Conservation (phyloP, 2,888 invertebrate genomes). For the Andrena haemorrhoa region DNA sequence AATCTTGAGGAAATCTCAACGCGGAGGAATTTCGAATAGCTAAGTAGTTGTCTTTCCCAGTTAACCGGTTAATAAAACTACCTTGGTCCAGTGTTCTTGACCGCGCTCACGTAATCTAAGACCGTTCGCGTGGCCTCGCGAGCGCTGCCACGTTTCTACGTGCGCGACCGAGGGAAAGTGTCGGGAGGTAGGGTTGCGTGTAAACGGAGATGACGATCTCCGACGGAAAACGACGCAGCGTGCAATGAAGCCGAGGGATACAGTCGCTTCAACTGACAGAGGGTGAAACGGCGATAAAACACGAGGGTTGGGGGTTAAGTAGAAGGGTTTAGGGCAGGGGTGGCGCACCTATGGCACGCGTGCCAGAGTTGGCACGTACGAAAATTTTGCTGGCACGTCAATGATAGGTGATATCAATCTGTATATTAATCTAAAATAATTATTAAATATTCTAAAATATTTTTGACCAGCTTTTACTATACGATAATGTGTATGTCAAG, state of each 20-base stretch:
- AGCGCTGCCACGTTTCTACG: background rate
- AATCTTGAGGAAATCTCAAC: background rate
- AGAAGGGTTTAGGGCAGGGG: background rate
- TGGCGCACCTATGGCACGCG: too few relatives aligned
- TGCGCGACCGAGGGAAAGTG: slow-evolving; percentile 44
- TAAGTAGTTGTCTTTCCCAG: background rate
- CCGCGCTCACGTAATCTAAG: slow-evolving; percentile 28
- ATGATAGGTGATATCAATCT: too few relatives aligned
- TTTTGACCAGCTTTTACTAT: too few relatives aligned
- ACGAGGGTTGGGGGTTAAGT: background rate
- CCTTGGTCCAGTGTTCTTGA: slow-evolving; percentile 47
- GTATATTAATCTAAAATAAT: too few relatives aligned
- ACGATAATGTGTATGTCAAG: too few relatives aligned
- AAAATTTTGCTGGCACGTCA: too few relatives aligned
- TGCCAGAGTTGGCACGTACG: too few relatives aligned
- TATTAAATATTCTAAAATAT: too few relatives aligned
- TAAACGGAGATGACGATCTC: slow-evolving; percentile 38
- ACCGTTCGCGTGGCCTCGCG: background rate
- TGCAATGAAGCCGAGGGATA: slow-evolving; percentile 10
- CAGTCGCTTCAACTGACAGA: background rate
- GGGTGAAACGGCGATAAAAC: background rate
- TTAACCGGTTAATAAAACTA: slow-evolving; percentile 25
- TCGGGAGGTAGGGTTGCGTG: slow-evolving; percentile 53
- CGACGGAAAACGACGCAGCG: slow-evolving; percentile 16
- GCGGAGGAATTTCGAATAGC: background rate